Evolutionary conservation across 2,797 vertebrate species (phyloP).

Genomic region (Pangasius larnaudii): DNA sequence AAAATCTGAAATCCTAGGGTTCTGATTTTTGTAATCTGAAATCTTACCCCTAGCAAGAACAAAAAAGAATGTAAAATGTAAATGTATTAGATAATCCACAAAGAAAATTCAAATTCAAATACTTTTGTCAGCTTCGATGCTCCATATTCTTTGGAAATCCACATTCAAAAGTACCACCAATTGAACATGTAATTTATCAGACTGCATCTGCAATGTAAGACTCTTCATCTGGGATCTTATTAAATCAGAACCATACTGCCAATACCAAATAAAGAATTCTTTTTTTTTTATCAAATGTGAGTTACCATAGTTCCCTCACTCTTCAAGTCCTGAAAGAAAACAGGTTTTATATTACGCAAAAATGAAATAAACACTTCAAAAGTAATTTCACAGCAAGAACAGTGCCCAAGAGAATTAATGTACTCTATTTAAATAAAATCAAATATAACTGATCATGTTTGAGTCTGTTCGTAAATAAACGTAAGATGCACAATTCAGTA

Average conservation of each 20-base stretch:
- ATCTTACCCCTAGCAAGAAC: too few species aligned
- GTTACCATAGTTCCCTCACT: not conserved
- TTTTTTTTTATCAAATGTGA: not conserved
- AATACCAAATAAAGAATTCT: not conserved
- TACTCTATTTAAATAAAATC: not conserved
- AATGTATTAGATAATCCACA: too few species aligned
- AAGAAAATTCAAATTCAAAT: not conserved
- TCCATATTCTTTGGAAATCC: not conserved
- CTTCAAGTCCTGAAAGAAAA: not conserved
- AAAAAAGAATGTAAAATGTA: too few species aligned
- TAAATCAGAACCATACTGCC: not conserved
- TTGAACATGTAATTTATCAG: not conserved
- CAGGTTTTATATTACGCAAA: not conserved
- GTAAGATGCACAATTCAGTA: not conserved
- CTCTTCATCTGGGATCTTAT: not conserved
- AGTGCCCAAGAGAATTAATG: not conserved
- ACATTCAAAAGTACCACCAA: not conserved
- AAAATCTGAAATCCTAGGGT: too few species aligned
- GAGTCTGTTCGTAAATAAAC: not conserved
- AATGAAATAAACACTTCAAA: not conserved
- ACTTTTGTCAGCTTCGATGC: not conserved
- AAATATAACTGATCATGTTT: not conserved
- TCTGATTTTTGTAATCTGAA: too few species aligned
- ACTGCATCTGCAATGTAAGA: not conserved
- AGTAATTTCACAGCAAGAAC: too few species aligned